Evolutionary conservation across 2,797 vertebrate species (phyloP), one percentile per base, ranked within the genome.

Genomic region (Setipinna tenuifilis): DNA sequence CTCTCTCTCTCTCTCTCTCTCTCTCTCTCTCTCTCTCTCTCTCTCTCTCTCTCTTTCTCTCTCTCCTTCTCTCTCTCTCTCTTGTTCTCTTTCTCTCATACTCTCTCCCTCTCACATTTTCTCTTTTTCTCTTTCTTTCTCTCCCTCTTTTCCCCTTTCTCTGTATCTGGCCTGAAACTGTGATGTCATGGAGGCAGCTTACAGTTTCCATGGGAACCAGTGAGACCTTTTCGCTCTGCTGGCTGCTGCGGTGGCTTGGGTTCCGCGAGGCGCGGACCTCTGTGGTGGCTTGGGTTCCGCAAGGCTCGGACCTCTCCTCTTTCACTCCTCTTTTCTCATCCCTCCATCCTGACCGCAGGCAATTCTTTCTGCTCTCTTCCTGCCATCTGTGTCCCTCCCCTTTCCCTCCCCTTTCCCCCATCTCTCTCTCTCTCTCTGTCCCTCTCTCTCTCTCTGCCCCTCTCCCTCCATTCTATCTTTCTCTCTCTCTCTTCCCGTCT

Each of bases 111-210:
- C 25, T 31, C 25, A n/a, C 7, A n/a, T 16, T 62, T 6, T 65
- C n/a, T 65, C 62, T 25, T 19, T 28, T 3, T 65, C 61, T 65
- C 61, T 25, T 6, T 65, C 61, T 16, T 25, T 68, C 25, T 28
- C 23, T 28, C 9, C 12, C 12, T 68, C 62, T 28, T 4, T 68
- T 9, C 28, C 62, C 16, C 62, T 28, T 9, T 28, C 10, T 68
- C 23, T 41, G 6, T 41, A 28, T 75, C 68, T 75, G 68, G 68
- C 68, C 28, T 35, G 68, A 12, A 35, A 35, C 68, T 75, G 68
- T 75, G 68, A 75, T 75, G 68, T 75, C 68, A 75, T 75, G 68
- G 28, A 75, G 68, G 68, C 68, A 75, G 68, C 68, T 75, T 75
- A 23, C 68, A 75, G 68, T 75, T 75, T 28, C 68, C 68, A 75